Percentiles rank a stretch among this genome's conserved stretches.
Conservation (phyloP, 2,888 invertebrate genomes). For the Latheticus oryzae region DNA sequence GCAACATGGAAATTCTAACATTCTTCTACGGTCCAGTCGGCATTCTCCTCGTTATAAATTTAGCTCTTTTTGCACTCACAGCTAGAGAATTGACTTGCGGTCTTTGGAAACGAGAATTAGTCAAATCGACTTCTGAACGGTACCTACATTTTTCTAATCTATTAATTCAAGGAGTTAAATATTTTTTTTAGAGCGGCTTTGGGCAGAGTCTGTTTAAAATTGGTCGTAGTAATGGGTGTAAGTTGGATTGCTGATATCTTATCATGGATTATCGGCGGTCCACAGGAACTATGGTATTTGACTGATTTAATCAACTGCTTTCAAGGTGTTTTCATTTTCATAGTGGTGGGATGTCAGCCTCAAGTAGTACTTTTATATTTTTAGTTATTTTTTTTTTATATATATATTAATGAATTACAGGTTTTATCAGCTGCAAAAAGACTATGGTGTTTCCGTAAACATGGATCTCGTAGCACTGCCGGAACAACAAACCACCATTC, state of each 20-base stretch:
- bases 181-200: slow-evolving; percentile 76
- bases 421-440: slow-evolving; percentile 77
- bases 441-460: slow-evolving; percentile 70
- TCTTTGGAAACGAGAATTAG: slow-evolving; percentile 88
- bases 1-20: slow-evolving; percentile 82
- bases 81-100: slow-evolving; percentile 89
- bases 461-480: slow-evolving; percentile 61
- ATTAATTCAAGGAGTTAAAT: slow-evolving; percentile 25
- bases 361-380: slow-evolving; percentile 69
- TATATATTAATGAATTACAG: slow-evolving; percentile 57
- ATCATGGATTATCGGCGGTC: slow-evolving; percentile 86
- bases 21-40: slow-evolving; percentile 90
- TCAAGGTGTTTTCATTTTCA: slow-evolving; percentile 89
- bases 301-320: slow-evolving; percentile 88
- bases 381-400: slow-evolving; percentile 37
- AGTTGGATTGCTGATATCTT: slow-evolving; percentile 86
- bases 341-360: slow-evolving; percentile 89
- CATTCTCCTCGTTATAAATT: slow-evolving; percentile 80
- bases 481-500: slow-evolving; percentile 5
- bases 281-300: slow-evolving; percentile 83
- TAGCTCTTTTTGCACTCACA: slow-evolving; percentile 83
- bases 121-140: slow-evolving; percentile 85
- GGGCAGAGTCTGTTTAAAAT: slow-evolving; percentile 86
- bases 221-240: slow-evolving; percentile 85
- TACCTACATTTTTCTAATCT: slow-evolving; percentile 55